phyloP scores from a whole-genome alignment of 2,797 vertebrate genomes.

The Champsocephalus gunnari region DNA sequence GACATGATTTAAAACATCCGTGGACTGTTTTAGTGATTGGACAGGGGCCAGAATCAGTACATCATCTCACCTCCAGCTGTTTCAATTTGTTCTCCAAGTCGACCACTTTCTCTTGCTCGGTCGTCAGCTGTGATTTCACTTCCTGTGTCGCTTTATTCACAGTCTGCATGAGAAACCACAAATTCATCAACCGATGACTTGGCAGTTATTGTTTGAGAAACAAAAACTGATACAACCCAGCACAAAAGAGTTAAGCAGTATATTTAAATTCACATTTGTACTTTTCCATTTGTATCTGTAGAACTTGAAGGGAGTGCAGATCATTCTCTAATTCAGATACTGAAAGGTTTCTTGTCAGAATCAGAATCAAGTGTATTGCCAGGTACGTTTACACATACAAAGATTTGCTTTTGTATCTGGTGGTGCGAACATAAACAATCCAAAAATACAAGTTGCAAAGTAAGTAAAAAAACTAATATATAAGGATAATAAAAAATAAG shows the following conservation, averaged over 20 bases:
- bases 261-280: not conserved
- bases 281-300: too few relatives aligned
- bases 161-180: slow-evolving; percentile 70
- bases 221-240: not conserved
- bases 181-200: not conserved
- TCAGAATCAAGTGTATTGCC: too few relatives aligned
- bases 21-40: not conserved
- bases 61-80: slow-evolving; percentile 86
- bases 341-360: not conserved
- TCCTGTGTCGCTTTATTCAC: slow-evolving; percentile 83
- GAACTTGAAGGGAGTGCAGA: not conserved
- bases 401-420: too few relatives aligned
- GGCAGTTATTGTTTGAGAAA: not conserved
- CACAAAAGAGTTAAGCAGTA: not conserved
- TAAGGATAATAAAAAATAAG: too few relatives aligned
- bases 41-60: not conserved
- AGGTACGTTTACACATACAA: too few relatives aligned
- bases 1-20: not conserved
- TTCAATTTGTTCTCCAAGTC: slow-evolving; percentile 79
- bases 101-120: slow-evolving; percentile 72
- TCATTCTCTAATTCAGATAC: not conserved
- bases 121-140: slow-evolving; percentile 81
- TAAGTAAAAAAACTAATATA: too few relatives aligned
- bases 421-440: too few relatives aligned
- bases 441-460: too few relatives aligned